Evolutionary conservation across 2,888 invertebrate genomes (phyloP).

Genomic region (Chelonus formosanus): DNA sequence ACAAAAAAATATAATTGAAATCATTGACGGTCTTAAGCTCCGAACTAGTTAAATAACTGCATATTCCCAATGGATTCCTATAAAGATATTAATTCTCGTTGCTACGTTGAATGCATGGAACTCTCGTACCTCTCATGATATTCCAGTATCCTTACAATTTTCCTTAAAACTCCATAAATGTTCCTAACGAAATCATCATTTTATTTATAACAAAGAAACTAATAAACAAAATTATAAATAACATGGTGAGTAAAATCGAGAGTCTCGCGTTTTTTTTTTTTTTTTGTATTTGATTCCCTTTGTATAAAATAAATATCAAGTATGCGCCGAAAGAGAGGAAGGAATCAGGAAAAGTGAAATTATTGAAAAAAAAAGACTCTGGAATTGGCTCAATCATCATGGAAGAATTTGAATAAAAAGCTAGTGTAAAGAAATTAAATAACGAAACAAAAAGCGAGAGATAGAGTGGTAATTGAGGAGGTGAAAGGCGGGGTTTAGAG

Average conservation of each 20-base stretch:
- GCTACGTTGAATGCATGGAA: slow-evolving; percentile 65
- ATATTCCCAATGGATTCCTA: slow-evolving; percentile 52
- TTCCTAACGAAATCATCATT: slow-evolving; percentile 17
- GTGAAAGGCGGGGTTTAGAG: slow-evolving; percentile 23
- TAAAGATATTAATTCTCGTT: slow-evolving; percentile 54
- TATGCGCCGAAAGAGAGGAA: slow-evolving; percentile 13
- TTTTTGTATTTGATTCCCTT: neutral
- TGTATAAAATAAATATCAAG: slow-evolving; percentile 25
- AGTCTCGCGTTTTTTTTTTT: neutral
- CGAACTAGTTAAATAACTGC: slow-evolving; percentile 46
- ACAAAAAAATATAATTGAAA: slow-evolving; percentile 42
- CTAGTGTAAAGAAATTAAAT: slow-evolving; percentile 31
- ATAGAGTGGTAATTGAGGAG: slow-evolving; percentile 22
- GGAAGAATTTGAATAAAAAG: slow-evolving; percentile 29
- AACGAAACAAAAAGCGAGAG: slow-evolving; percentile 22
- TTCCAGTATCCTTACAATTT: slow-evolving; percentile 25
- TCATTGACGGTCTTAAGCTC: slow-evolving; percentile 59
- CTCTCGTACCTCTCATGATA: slow-evolving; percentile 64
- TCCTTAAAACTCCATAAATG: slow-evolving; percentile 11
- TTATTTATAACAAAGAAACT: slow-evolving; percentile 20
- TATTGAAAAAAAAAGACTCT: slow-evolving; percentile 26
- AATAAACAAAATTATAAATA: slow-evolving; percentile 22
- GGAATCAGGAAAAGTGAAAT: slow-evolving; percentile 17
- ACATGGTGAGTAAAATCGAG: slow-evolving; percentile 19
- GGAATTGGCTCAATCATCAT: slow-evolving; percentile 32